Conservation (phyloP, 2,113 vertebrate species). For the Nibea albiflora region DNA sequence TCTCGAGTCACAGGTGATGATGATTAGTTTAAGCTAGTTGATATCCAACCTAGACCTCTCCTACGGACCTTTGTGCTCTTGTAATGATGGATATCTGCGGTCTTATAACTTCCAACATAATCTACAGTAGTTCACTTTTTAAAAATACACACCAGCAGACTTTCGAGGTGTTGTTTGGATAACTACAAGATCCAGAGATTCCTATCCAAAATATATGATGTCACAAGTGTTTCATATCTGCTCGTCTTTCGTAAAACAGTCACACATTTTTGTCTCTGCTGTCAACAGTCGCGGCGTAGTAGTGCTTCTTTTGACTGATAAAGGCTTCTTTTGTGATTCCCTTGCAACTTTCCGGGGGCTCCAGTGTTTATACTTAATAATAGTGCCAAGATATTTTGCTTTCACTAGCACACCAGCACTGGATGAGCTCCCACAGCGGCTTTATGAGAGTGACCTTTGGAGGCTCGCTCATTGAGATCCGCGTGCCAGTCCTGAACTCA, state of each 20-base stretch:
- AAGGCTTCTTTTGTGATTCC: neutral
- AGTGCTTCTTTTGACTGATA: neutral
- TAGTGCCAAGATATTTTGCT: constrained; percentile 37
- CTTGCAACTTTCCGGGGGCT: neutral
- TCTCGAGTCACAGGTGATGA: constrained; percentile 51
- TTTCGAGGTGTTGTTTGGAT: neutral
- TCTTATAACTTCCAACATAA: neutral
- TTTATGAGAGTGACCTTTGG: constrained; percentile 77
- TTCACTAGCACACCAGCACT: constrained; percentile 19
- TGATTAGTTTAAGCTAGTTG: constrained; percentile 60
- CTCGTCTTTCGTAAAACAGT: neutral
- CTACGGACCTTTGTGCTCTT: neutral
- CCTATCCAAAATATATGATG: neutral
- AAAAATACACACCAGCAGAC: neutral
- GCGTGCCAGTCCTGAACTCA: constrained; percentile 54
- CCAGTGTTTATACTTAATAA: constrained; percentile 34
- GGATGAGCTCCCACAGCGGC: constrained; percentile 50
- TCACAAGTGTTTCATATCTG: neutral
- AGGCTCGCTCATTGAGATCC: constrained; percentile 55
- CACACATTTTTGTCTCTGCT: neutral
- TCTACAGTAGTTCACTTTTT: constrained; percentile 3
- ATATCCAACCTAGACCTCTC: constrained; percentile 41
- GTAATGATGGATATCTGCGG: neutral
- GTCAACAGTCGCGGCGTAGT: neutral
- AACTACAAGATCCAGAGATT: neutral